phyloP scores from a whole-genome alignment of 2,797 vertebrate species.

The Discoglossus pictus region DNA sequence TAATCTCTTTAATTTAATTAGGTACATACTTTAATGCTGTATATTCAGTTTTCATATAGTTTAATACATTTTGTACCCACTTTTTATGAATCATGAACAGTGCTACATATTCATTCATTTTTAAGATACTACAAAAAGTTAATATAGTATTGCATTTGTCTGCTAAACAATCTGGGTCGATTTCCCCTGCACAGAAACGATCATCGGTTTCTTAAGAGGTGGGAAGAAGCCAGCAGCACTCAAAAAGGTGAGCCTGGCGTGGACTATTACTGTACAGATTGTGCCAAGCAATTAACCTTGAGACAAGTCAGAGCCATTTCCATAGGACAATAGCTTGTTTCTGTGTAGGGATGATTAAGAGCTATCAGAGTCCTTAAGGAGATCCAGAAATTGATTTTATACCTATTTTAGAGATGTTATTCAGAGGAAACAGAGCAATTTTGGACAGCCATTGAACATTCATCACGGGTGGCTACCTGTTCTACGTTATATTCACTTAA shows the following conservation, averaged over 20 bases:
- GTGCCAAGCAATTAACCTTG: constrained; percentile 34
- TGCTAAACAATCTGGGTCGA: constrained; percentile 5
- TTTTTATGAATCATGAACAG: too few species aligned
- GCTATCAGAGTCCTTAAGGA: constrained; percentile 4
- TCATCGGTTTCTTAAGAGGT: not conserved
- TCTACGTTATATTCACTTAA: not conserved
- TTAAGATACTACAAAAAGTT: too few species aligned
- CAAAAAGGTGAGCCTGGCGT: constrained; percentile 9
- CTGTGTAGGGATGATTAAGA: constrained; percentile 25
- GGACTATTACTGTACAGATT: constrained; percentile 20
- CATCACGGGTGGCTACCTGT: not conserved
- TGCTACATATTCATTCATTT: too few species aligned
- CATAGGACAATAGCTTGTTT: constrained; percentile 16
- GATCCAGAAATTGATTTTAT: constrained; percentile 31
- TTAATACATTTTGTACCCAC: too few species aligned
- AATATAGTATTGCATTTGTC: not conserved
- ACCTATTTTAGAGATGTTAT: constrained; percentile 26
- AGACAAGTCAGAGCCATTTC: constrained; percentile 9
- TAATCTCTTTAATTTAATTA: too few species aligned
- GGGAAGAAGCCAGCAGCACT: not conserved
- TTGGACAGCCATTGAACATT: constrained; percentile 3
- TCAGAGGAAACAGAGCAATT: constrained; percentile 9
- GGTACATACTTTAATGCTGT: too few species aligned
- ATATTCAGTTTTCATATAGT: too few species aligned
- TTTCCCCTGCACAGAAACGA: constrained; percentile 4